Evolutionary conservation across 1,140 invertebrate genomes (phyloP), one percentile per base, ranked within the genome.

Genomic region (Pseudomyrmex dendroicus): DNA sequence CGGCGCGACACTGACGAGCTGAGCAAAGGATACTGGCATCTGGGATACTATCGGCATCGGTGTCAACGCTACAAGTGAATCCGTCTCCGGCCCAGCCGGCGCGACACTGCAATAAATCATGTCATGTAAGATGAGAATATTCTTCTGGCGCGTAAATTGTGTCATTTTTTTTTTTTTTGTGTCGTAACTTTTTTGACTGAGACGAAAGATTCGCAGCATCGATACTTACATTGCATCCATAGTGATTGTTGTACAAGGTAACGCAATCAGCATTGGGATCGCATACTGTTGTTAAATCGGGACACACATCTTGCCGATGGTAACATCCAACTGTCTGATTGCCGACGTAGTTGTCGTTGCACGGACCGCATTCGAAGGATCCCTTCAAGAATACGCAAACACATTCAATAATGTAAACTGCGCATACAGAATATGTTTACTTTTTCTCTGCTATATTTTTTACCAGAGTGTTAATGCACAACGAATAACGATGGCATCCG

Each of bases 21-120:
- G 93, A 89, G 91, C 98, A 99, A 0, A 95, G 93, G 0, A 99
- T 92, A 62, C 96, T 95, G 3, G 96, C 93, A 92, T 99, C 98
- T 0, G 98, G 98, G 94, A 97, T 97, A 2, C 98, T 97, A 91
- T 99, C 99, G 62, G 98, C 93, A 93, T 99, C 98, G 4, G 95
- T 95, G 93, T 99, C 99, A 0, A 94, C 94, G 0, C 96, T 98
- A 91, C 98, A 99, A 0, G 96, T 92, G 25, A 95, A 94, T 0
- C 98, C 98, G 93, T 99, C 97, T 56, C 99, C 98, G 17, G 98
- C 98, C 96, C 96, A 99, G 9, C 98, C 98, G 8, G 98, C 96
- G 91, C 96, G 96, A 92, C 97, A 97, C 96, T 97, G 90, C 2
- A 90, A 92, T 73, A 12, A 0, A 4, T 35, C 35, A 46, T 44